Evolutionary conservation across 2,113 vertebrate genomes (phyloP).

Genomic region (Dicaeum eximium): DNA sequence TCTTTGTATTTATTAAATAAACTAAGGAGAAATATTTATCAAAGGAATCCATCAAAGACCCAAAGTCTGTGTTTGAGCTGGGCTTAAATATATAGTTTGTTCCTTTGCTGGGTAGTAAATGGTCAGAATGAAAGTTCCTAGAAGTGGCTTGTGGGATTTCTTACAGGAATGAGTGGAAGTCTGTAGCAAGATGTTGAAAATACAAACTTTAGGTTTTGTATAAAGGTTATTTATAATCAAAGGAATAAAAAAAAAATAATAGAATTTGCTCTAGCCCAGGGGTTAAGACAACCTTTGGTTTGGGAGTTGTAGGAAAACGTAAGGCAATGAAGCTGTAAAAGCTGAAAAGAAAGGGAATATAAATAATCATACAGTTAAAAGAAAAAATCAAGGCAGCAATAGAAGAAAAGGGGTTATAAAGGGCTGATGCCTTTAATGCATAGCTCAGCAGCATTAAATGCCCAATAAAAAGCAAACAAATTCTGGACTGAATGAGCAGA

Average conservation of each 20-base stretch:
- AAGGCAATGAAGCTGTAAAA: background rate
- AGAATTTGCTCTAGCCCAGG: background rate
- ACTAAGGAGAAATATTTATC: background rate
- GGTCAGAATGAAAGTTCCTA: background rate
- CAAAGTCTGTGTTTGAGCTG: background rate
- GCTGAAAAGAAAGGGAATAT: background rate
- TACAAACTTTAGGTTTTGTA: background rate
- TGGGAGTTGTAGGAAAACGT: background rate
- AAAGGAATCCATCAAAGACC: background rate
- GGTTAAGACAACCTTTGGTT: background rate
- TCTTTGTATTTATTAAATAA: background rate
- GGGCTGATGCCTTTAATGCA: background rate
- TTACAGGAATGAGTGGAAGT: background rate
- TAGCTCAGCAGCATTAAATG: background rate
- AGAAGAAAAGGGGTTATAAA: background rate
- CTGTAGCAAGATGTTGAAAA: background rate
- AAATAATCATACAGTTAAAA: background rate
- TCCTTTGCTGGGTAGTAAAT: background rate
- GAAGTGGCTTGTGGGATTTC: background rate
- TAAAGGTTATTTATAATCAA: background rate
- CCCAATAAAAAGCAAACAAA: background rate
- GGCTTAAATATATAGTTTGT: background rate
- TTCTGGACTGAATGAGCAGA: background rate
- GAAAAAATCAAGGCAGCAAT: background rate
- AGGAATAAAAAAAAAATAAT: background rate